Percentiles rank a stretch among this genome's conserved stretches.
These are phyloP conservation scores for Ceraclea dissimilis DNA, from an alignment of 2,888 invertebrate genomes.

Conservation along the genomic window DNA sequence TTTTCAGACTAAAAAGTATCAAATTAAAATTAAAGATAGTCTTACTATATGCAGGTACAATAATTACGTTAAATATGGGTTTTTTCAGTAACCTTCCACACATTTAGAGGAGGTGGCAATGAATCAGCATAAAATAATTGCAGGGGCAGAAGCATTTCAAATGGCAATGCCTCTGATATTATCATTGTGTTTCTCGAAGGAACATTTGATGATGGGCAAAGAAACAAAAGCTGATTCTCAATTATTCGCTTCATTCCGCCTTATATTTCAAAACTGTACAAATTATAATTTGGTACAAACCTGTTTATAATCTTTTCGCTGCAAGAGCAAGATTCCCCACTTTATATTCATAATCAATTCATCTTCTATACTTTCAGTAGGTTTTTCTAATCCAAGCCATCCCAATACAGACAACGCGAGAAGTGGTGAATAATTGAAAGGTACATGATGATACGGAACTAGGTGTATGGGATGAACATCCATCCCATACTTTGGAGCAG, in stretches of 20 bases:
- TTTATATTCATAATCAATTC: slow-evolving; percentile 72
- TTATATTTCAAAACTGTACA: too few relatives aligned
- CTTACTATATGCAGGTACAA: too few relatives aligned
- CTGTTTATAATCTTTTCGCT: slow-evolving; percentile 54
- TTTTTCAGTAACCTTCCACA: too few relatives aligned
- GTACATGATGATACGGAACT: neutral
- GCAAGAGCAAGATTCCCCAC: slow-evolving; percentile 67
- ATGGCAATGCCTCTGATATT: too few relatives aligned
- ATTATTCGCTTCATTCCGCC: too few relatives aligned
- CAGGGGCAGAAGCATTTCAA: too few relatives aligned
- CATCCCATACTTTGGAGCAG: neutral
- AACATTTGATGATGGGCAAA: too few relatives aligned
- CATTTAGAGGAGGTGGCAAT: too few relatives aligned
- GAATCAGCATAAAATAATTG: too few relatives aligned
- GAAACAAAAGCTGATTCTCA: too few relatives aligned
- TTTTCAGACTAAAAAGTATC: slow-evolving; percentile 59
- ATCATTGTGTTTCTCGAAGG: too few relatives aligned
- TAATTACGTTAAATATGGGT: neutral
- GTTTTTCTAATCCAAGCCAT: slow-evolving; percentile 27
- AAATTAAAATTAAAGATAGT: neutral
- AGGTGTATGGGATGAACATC: neutral
- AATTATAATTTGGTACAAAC: too few relatives aligned
- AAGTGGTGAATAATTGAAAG: neutral
- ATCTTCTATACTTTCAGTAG: slow-evolving; percentile 58
- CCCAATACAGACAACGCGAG: slow-evolving; percentile 12